Evolutionary conservation across 2,797 vertebrate genomes (phyloP).

Genomic region (Mormyrops attenuatus): DNA sequence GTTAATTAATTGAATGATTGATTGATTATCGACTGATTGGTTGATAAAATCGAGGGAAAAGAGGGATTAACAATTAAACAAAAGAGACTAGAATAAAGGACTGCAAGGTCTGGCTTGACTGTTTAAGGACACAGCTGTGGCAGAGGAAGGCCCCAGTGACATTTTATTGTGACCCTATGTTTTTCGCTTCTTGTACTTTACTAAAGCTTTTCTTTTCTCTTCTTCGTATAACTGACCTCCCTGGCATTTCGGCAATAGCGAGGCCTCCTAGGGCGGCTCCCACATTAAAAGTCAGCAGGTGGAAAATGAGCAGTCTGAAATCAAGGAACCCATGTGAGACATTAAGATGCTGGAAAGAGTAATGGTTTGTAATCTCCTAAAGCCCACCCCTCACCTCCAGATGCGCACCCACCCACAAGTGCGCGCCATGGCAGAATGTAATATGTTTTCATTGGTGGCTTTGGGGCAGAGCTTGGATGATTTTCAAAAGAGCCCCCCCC

Average conservation of each 20-base stretch:
- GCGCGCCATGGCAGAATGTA: neutral
- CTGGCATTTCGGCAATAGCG: conserved; percentile 41
- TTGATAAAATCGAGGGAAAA: neutral
- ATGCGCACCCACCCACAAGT: neutral
- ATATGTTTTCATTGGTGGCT: neutral
- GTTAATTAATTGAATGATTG: neutral
- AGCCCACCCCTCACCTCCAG: conserved; percentile 23
- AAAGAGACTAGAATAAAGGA: neutral
- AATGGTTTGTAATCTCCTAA: conserved; percentile 49
- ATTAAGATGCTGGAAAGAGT: conserved; percentile 42
- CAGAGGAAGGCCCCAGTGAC: neutral
- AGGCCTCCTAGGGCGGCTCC: conserved; percentile 44
- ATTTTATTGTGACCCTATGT: conserved; percentile 24
- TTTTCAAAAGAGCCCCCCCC: neutral
- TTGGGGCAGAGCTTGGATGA: neutral
- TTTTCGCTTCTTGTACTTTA: conserved; percentile 26
- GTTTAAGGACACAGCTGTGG: neutral
- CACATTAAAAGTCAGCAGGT: conserved; percentile 56
- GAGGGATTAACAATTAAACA: neutral
- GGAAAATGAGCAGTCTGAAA: conserved; percentile 59
- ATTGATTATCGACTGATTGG: neutral
- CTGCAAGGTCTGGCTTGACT: neutral
- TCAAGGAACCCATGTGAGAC: conserved; percentile 52
- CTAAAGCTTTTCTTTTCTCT: neutral
- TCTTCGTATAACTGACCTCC: conserved; percentile 26